phyloP scores from a whole-genome alignment of 2,888 invertebrate species.

The Amaurobius ferox region DNA sequence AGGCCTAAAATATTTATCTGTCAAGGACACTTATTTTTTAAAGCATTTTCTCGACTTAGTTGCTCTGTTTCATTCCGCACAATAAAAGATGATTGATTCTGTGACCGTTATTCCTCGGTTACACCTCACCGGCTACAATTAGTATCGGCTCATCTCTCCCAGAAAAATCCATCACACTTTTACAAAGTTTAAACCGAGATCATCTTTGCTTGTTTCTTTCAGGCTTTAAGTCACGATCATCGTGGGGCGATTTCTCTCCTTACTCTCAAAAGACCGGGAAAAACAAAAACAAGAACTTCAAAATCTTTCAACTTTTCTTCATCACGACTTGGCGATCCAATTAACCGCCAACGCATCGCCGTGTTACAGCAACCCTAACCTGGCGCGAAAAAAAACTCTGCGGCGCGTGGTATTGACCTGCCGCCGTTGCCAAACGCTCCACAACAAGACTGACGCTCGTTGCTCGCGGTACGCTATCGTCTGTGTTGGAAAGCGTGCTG shows the following conservation, averaged over 20 bases:
- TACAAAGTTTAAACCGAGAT: neutral
- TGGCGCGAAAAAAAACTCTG: constrained; percentile 43
- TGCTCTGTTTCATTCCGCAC: neutral
- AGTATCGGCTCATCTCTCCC: constrained; percentile 1
- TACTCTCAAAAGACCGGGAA: neutral
- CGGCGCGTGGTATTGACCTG: constrained; percentile 63
- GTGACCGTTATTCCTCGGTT: neutral
- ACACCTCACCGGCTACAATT: neutral
- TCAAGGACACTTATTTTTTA: too few species aligned
- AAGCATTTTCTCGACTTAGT: too few species aligned
- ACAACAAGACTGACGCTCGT: neutral
- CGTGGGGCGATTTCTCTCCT: neutral
- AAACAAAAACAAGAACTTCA: neutral
- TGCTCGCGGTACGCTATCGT: neutral
- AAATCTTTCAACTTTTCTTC: neutral
- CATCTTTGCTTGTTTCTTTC: neutral
- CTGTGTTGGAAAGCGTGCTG: constrained; percentile 12
- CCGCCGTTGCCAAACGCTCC: constrained; percentile 17
- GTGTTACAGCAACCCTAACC: constrained; percentile 46
- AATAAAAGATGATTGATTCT: neutral
- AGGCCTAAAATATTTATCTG: too few species aligned
- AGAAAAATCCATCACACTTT: neutral
- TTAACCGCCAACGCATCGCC: constrained; percentile 56
- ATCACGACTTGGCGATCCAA: constrained; percentile 53
- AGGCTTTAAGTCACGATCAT: constrained; percentile 4